Percentiles rank a stretch among this genome's conserved stretches.
phyloP scores from a whole-genome alignment of 2,888 invertebrate species.

The Ormyrus labotus region DNA sequence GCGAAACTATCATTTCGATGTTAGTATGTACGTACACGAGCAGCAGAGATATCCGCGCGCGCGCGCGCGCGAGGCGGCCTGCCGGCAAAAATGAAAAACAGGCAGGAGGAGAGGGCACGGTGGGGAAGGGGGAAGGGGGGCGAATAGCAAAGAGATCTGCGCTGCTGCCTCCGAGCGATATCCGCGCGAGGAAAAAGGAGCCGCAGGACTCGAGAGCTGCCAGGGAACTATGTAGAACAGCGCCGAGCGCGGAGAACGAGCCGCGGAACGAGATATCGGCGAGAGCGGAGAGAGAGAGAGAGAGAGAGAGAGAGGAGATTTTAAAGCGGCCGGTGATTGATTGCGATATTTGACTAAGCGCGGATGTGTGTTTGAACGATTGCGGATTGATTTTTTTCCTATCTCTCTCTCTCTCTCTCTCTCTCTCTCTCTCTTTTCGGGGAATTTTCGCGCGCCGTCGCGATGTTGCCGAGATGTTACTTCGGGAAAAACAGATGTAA shows the following conservation, averaged over 20 bases:
- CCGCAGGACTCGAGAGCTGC: constrained; percentile 7
- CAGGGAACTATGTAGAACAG: constrained; percentile 34
- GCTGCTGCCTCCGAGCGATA: constrained; percentile 27
- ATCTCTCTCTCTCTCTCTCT: no score
- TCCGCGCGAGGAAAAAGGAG: constrained; percentile 21
- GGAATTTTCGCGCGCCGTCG: no score
- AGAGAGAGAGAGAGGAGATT: constrained; percentile 10
- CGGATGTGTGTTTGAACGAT: neutral
- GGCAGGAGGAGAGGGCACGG: constrained; percentile 3
- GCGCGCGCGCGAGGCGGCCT: neutral
- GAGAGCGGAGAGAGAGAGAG: constrained; percentile 6
- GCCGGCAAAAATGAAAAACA: neutral
- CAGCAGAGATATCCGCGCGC: constrained; percentile 1
- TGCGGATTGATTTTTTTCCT: constrained; percentile 9
- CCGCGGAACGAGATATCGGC: neutral
- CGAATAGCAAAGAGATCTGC: constrained; percentile 19
- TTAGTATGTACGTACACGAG: constrained; percentile 7
- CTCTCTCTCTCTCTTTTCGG: no score
- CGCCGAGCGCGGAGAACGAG: neutral
- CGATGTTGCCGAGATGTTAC: no score
- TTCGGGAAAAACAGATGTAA: no score
- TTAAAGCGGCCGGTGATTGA: constrained; percentile 33
- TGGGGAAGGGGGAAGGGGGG: neutral
- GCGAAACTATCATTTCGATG: constrained; percentile 45
- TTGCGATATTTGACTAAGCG: constrained; percentile 29